Evolutionary conservation across 2,888 invertebrate species (phyloP), one percentile per base, ranked within the genome.

Genomic region (Apoda limacodes): DNA sequence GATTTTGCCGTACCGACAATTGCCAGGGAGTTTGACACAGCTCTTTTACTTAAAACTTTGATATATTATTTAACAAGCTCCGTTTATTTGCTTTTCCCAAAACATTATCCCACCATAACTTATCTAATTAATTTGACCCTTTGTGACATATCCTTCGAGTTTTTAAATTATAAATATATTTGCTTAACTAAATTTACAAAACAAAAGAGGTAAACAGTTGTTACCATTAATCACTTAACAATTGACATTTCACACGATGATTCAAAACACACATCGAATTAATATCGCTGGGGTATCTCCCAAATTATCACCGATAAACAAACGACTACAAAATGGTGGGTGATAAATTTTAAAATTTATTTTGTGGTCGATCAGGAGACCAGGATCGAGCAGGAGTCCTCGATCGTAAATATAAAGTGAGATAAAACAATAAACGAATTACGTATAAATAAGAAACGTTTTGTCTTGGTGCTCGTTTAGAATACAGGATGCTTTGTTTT

Each of bases 371-470:
- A 40, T 40, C 54, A 48, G 50, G 63, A 61, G 59, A 55, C 61
- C 50, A 52, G 53, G 42, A 40, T 43, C 48, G 50, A 42, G 48
- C 42, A 45, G 46, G 45, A 59, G 60, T 56, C 55, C 57, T 60
- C 46, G 61, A 48, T 66, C 76, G 64, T 80, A 78, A 80, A 80
- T 75, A 75, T 66, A 57, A 61, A 64, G 52, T 50, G 54, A 76
- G 78, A 76, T 78, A 78, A 80, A 78, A 78, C 78, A 80, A 80
- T 80, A 78, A 78, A 78, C 72, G 75, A 64, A 78, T 76, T 76
- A 78, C 66, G 64, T 68, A 67, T 65, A 71, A 69, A 75, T 74
- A 78, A 76, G 76, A 67, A 65, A 72, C 65, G 72, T 72, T 78
- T 76, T 75, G 76, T 76, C 57, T 56, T 52, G 50, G 55, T 52